Evolutionary conservation across 2,797 vertebrate species (phyloP).

Genomic region (Oryzias sinensis): DNA sequence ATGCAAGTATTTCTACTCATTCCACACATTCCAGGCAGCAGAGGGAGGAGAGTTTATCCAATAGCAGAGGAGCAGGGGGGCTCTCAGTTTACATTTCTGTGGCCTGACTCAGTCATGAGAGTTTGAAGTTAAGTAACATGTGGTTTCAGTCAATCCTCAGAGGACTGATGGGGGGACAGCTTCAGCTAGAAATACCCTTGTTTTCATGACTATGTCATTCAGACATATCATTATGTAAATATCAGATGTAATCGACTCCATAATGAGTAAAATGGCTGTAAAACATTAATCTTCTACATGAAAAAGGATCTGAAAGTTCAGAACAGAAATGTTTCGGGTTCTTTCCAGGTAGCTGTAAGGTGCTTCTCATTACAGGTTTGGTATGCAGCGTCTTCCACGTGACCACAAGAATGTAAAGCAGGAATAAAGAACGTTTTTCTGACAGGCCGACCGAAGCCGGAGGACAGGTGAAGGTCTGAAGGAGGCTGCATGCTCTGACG

Average conservation of each 20-base stretch:
- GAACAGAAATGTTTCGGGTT: conserved; percentile 4
- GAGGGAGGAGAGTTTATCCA: conserved; percentile 56
- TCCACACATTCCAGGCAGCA: conserved; percentile 84
- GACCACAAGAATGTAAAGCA: conserved; percentile 71
- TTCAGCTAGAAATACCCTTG: no score
- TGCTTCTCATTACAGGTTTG: conserved; percentile 20
- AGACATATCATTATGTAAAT: no score
- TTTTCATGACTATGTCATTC: no score
- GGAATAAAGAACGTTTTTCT: conserved; percentile 12
- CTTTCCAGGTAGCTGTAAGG: neutral
- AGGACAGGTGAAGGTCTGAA: neutral
- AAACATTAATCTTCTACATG: no score
- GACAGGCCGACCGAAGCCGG: conserved; percentile 13
- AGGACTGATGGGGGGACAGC: no score
- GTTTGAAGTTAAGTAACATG: no score
- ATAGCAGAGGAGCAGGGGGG: conserved; percentile 52
- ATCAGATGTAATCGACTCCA: no score
- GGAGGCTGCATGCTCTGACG: conserved; percentile 57
- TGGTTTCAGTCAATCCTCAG: no score
- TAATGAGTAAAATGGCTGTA: no score
- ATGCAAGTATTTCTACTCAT: conserved; percentile 77
- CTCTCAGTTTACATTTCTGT: conserved; percentile 72
- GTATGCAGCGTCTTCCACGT: neutral
- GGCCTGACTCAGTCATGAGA: conserved; percentile 49
- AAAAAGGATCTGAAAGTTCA: neutral